phyloP scores from a whole-genome alignment of 2,888 invertebrate species.

The Lobophora halterata region DNA sequence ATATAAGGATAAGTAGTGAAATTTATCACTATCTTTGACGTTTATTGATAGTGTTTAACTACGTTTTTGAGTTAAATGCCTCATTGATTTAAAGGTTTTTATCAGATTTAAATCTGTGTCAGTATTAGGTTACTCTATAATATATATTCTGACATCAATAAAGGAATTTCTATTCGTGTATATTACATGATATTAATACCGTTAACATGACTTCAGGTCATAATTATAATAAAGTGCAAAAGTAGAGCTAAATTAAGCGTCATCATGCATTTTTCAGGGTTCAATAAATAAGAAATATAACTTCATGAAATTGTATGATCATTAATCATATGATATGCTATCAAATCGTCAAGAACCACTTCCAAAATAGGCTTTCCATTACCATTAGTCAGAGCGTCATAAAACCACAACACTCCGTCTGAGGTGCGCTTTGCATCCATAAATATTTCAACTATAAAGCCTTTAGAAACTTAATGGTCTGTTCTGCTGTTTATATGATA shows the following conservation, averaged over 20 bases:
- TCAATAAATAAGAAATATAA: no score
- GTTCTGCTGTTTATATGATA: constrained; percentile 68
- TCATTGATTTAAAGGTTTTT: constrained; percentile 21
- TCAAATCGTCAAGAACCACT: no score
- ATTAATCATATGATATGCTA: no score
- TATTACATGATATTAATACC: no score
- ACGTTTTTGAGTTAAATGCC: constrained; percentile 28
- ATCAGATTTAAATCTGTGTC: constrained; percentile 5
- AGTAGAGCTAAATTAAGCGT: no score
- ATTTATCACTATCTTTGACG: constrained; percentile 2
- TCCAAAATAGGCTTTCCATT: constrained; percentile 22
- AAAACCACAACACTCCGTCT: constrained; percentile 58
- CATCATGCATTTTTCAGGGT: no score
- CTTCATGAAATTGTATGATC: no score
- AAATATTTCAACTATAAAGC: constrained; percentile 65
- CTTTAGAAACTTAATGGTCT: constrained; percentile 63
- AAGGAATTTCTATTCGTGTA: no score
- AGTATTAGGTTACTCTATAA: constrained; percentile 9
- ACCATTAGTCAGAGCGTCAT: constrained; percentile 36
- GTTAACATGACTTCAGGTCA: no score
- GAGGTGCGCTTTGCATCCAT: constrained; percentile 68
- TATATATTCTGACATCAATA: constrained; percentile 1
- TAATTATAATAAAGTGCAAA: no score
- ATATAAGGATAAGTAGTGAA: background rate
- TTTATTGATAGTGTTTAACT: constrained; percentile 24